A percentile compares a stretch with the other conserved stretches of the same genome.
Conservation (phyloP, 2,888 invertebrate species). For the Mylabris sibirica region DNA sequence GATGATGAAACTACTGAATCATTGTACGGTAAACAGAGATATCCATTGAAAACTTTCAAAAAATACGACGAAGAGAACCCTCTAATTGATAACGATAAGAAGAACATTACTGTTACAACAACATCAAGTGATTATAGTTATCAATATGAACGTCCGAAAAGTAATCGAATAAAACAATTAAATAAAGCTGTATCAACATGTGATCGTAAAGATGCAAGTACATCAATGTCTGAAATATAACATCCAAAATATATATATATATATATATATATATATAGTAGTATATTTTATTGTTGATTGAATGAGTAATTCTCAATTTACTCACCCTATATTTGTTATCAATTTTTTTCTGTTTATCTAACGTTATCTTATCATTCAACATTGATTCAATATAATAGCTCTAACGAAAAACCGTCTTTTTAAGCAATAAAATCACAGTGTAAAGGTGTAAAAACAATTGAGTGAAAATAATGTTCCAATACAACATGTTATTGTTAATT, state of each 20-base stretch:
- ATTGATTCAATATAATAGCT: background rate
- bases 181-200: background rate
- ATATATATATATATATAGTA: too few relatives aligned
- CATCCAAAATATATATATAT: background rate
- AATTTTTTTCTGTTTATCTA: background rate
- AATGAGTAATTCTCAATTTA: background rate
- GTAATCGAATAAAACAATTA: background rate
- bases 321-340: conserved; percentile 2
- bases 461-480: background rate
- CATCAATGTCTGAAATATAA: background rate
- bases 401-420: background rate
- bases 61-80: conserved; percentile 3
- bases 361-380: background rate
- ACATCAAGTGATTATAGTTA: background rate
- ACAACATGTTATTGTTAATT: background rate
- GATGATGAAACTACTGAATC: conserved; percentile 36
- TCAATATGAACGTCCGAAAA: background rate
- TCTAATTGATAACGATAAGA: background rate
- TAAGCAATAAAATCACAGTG: conserved; percentile 11
- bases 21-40: background rate
- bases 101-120: background rate
- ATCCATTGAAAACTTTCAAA: background rate
- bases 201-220: background rate
- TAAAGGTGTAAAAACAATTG: conserved; percentile 9
- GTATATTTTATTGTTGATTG: background rate